Percentiles rank a stretch among this genome's conserved stretches.
phyloP scores from a whole-genome alignment of 1,140 invertebrate genomes.

The Ridgeia piscesae region DNA sequence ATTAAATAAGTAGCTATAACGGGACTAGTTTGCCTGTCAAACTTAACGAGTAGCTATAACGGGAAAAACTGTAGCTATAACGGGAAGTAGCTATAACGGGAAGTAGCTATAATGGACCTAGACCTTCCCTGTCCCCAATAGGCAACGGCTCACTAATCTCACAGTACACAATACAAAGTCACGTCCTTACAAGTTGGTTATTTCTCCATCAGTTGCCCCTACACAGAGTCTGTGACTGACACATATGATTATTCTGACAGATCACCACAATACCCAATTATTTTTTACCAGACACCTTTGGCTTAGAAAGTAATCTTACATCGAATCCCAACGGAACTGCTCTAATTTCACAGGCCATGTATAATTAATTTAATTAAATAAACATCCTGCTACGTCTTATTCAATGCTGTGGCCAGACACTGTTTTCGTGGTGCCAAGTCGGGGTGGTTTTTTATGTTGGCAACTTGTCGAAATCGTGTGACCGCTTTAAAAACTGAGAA shows the following conservation, averaged over 20 bases:
- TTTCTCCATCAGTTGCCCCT: neutral
- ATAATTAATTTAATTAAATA: constrained; percentile 7
- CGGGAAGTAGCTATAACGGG: too few species aligned
- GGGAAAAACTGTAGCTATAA: too few species aligned
- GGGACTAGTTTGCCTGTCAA: too few species aligned
- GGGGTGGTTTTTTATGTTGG: too few species aligned
- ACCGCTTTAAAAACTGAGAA: too few species aligned
- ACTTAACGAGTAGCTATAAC: too few species aligned
- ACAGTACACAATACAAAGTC: neutral
- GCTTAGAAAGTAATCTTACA: neutral
- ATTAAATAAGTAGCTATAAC: too few species aligned
- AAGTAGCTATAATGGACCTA: too few species aligned
- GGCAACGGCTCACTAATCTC: neutral
- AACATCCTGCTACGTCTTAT: neutral
- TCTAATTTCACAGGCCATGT: neutral
- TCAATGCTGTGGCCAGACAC: neutral
- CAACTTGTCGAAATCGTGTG: too few species aligned
- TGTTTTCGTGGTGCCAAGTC: neutral
- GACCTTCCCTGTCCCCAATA: neutral
- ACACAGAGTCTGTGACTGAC: neutral
- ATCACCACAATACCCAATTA: neutral
- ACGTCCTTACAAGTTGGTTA: neutral
- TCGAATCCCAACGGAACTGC: neutral
- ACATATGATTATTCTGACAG: neutral
- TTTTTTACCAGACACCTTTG: neutral